A percentile compares a stretch with the other conserved stretches of the same genome.
Evolutionary conservation across 2,888 invertebrate genomes (phyloP).

Genomic region (Tricholauxania praeusta): DNA sequence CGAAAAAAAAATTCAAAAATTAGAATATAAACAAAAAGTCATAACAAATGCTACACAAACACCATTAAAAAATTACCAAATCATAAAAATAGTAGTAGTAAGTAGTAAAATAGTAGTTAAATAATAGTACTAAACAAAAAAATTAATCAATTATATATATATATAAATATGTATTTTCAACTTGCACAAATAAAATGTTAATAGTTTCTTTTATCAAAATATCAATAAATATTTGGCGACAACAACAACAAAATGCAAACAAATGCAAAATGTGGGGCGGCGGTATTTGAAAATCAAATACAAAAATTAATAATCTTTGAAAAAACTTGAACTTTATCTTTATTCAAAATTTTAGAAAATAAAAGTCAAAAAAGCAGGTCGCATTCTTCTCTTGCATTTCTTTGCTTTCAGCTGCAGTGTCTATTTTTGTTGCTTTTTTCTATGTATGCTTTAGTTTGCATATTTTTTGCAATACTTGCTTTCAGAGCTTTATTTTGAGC

Average conservation of each 20-base stretch:
- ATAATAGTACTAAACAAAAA: conserved; percentile 30
- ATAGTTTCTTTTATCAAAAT: conserved; percentile 29
- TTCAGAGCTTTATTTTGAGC: conserved; percentile 63
- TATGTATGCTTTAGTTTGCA: conserved; percentile 37
- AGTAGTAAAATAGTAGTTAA: conserved; percentile 41
- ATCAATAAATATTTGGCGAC: conserved; percentile 16
- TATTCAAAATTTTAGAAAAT: neutral
- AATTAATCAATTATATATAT: conserved; percentile 18
- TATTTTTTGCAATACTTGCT: conserved; percentile 46
- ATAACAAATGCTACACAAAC: conserved; percentile 62
- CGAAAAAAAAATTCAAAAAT: conserved; percentile 12
- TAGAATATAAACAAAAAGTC: conserved; percentile 41
- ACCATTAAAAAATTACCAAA: conserved; percentile 54
- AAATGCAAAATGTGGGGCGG: neutral
- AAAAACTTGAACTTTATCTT: neutral
- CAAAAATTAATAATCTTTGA: neutral
- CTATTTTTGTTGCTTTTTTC: neutral
- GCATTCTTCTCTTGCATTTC: neutral
- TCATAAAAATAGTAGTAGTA: conserved; percentile 44
- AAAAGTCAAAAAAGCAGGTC: neutral
- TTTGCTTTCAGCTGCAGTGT: conserved; percentile 30
- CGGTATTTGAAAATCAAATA: neutral
- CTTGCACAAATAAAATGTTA: conserved; percentile 61
- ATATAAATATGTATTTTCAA: conserved; percentile 56
- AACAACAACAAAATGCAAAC: conserved; percentile 1